Conservation (phyloP, 2,113 vertebrate species). For the Ciconia boyciana region DNA sequence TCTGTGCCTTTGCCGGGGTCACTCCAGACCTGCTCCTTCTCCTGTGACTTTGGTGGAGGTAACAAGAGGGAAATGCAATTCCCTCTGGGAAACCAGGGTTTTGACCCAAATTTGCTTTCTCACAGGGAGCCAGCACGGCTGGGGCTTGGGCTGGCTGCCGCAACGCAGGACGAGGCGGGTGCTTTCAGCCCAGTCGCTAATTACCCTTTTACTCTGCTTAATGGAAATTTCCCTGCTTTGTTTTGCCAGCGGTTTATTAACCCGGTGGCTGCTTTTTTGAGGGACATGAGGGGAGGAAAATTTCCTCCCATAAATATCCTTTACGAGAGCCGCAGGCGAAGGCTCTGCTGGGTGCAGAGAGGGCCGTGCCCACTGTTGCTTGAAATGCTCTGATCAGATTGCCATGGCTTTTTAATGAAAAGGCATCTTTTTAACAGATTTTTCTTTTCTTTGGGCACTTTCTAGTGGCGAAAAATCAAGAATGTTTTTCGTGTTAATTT, state of each 20-base stretch:
- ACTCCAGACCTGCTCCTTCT: not conserved
- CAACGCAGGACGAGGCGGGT: fast-evolving
- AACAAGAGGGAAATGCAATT: not conserved
- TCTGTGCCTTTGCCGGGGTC: not conserved
- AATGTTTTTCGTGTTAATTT: not conserved
- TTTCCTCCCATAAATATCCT: not conserved
- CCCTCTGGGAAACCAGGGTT: not conserved
- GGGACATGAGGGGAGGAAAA: not conserved
- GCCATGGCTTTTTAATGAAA: not conserved
- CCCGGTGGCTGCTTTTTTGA: not conserved
- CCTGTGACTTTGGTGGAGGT: not conserved
- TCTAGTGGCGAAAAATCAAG: not conserved
- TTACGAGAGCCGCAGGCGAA: not conserved
- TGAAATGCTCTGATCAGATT: not conserved
- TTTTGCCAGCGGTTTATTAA: not conserved
- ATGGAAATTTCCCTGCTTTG: not conserved
- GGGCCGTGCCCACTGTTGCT: fast-evolving
- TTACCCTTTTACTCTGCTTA: not conserved
- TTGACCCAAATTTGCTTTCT: not conserved
- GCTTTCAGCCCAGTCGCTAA: not conserved
- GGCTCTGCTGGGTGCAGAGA: not conserved
- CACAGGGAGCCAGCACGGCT: not conserved
- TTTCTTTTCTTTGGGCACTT: not conserved
- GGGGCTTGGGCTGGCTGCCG: not conserved
- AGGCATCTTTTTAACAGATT: not conserved